A percentile compares a stretch with the other conserved stretches of the same genome.
phyloP scores from a whole-genome alignment of 2,888 invertebrate genomes.

The Dexiosoma caninum region DNA sequence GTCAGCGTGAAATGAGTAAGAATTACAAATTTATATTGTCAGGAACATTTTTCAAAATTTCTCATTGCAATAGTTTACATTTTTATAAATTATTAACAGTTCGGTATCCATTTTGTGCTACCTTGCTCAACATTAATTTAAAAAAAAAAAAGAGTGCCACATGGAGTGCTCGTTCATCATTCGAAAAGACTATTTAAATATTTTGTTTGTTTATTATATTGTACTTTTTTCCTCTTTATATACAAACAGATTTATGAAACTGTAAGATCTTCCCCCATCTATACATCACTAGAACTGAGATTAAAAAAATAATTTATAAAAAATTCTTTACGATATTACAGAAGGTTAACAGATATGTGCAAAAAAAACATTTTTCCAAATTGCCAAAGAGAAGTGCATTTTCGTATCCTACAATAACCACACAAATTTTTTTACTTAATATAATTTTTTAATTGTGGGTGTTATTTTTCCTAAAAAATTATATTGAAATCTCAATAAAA shows the following conservation, averaged over 20 bases:
- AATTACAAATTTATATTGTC: slow-evolving; percentile 20
- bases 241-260: background rate
- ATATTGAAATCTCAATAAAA: slow-evolving; percentile 14
- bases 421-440: background rate
- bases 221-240: background rate
- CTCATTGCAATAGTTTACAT: background rate
- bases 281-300: background rate
- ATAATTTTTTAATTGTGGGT: too few species aligned
- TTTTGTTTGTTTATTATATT: background rate
- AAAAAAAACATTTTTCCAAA: slow-evolving; percentile 47
- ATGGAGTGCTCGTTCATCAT: slow-evolving; percentile 26
- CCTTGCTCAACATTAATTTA: slow-evolving; percentile 38
- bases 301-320: background rate
- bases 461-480: slow-evolving; percentile 26
- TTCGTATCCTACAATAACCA: slow-evolving; percentile 21
- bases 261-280: slow-evolving; percentile 14
- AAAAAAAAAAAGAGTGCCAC: slow-evolving; percentile 11
- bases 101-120: slow-evolving; percentile 27
- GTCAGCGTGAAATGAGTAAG: slow-evolving; percentile 81
- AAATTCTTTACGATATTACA: background rate
- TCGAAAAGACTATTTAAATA: slow-evolving; percentile 10
- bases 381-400: slow-evolving; percentile 56
- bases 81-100: slow-evolving; percentile 4
- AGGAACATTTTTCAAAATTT: background rate
- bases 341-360: slow-evolving; percentile 21